phyloP scores from a whole-genome alignment of 2,113 vertebrate species.

The Scytalopus superciliaris region DNA sequence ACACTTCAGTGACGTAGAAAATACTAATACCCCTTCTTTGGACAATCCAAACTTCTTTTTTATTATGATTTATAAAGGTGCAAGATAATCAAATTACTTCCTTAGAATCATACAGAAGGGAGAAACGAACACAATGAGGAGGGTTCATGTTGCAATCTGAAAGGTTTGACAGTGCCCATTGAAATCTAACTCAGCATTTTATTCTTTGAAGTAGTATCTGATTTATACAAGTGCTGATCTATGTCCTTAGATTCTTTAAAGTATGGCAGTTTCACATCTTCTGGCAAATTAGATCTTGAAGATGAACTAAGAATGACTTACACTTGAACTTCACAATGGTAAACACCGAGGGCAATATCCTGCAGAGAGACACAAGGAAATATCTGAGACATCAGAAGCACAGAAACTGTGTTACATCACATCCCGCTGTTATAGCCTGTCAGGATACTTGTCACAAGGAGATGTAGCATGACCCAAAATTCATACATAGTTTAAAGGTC shows the following conservation, averaged over 20 bases:
- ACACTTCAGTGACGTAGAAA: background rate
- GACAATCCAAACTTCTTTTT: background rate
- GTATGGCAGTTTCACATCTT: background rate
- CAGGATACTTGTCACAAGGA: background rate
- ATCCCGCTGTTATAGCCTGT: background rate
- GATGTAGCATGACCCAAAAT: background rate
- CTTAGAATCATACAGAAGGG: background rate
- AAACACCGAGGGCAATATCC: constrained; percentile 2
- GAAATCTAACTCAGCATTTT: background rate
- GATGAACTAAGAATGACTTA: constrained; percentile 4
- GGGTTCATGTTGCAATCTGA: background rate
- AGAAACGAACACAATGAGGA: background rate
- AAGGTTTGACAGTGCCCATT: background rate
- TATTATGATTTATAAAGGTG: background rate
- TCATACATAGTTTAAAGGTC: constrained; percentile 36
- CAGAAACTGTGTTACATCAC: constrained; percentile 31
- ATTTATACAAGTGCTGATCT: background rate
- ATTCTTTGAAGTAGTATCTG: background rate
- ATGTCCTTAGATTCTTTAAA: background rate
- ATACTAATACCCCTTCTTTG: background rate
- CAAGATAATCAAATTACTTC: background rate
- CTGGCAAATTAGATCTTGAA: background rate
- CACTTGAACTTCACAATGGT: background rate
- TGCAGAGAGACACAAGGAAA: constrained; percentile 23
- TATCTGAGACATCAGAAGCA: constrained; percentile 9